Evolutionary conservation across 1,140 invertebrate genomes (phyloP), one percentile per base, ranked within the genome.

Genomic region (Bilobella aurantiaca): DNA sequence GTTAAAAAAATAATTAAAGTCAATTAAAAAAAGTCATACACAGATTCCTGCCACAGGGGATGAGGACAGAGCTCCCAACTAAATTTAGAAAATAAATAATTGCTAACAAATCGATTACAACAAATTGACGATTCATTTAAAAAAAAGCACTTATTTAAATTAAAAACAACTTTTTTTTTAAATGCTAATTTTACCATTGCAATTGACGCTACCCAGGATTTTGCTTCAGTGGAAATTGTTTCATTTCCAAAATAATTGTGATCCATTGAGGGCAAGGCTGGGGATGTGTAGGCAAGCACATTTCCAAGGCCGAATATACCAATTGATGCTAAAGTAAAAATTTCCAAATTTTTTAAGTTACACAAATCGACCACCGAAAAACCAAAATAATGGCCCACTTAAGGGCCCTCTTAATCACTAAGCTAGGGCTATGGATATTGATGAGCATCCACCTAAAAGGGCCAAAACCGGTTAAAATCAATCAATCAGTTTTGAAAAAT

Each of bases 271-370:
- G 49, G 49, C 12, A 53, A 23, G 5, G 49, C 49, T 5, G 49
- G 49, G 23, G 49, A 53, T 29, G 5, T 28, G 25, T 58, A 58
- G 3, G 57, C 57, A 58, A 58, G 57, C 5, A 30, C 23, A 58
- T 58, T 58, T 58, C 57, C 57, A 30, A 58, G 29, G 8, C 57
- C 28, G 57, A 58, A 58, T 27, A 58, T 58, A 28, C 29, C 29
- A 28, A 27, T 28, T 12, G 23, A 28, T 21, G 57, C 57, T 30
- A 58, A 27, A 12, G 12, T 18, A 53, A 53, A 53, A 53, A 23
- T 14, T 23, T 18, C 23, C 3, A 8, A 53, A 14, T 53, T 23
- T 53, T 53, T 14, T 5, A 12, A 53, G 3, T 23, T 23, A 16
- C 49, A 53, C 49, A 5, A 23, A 53, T 23, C 12, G n/a, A n/a